phyloP scores from a whole-genome alignment of 2,113 vertebrate genomes.

The Proteles cristata region DNA sequence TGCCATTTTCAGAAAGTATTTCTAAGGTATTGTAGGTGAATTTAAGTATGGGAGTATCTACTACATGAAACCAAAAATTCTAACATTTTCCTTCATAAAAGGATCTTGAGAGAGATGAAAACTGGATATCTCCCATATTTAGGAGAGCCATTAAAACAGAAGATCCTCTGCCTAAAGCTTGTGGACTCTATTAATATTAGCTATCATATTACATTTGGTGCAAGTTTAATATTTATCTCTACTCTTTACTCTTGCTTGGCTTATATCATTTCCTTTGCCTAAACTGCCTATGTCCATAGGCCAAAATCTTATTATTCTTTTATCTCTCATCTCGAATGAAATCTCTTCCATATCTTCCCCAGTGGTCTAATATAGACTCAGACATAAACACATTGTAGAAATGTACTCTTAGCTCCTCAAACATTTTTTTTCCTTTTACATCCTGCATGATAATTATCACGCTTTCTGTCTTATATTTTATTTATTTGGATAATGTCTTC shows the following conservation, averaged over 20 bases:
- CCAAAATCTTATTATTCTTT: not conserved
- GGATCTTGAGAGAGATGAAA: not conserved
- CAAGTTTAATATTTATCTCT: not conserved
- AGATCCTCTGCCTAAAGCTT: not conserved
- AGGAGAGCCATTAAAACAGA: not conserved
- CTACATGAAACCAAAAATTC: not conserved
- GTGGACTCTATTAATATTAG: not conserved
- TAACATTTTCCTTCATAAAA: not conserved
- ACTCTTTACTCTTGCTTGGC: not conserved
- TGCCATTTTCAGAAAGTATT: slow-evolving; percentile 35
- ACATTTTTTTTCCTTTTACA: not conserved
- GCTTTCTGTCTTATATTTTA: not conserved
- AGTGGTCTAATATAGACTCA: not conserved
- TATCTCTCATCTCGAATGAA: not conserved
- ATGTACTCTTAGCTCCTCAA: not conserved
- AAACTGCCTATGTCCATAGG: not conserved
- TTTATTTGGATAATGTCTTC: not conserved
- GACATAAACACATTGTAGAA: not conserved
- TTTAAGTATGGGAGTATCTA: not conserved
- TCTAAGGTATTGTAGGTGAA: not conserved
- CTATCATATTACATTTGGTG: not conserved
- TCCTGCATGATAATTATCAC: not conserved
- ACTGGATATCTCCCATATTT: not conserved
- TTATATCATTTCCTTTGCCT: not conserved
- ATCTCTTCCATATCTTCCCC: not conserved